phyloP scores from a whole-genome alignment of 1,140 invertebrate genomes.

The Pseudomyrmex concolor region DNA sequence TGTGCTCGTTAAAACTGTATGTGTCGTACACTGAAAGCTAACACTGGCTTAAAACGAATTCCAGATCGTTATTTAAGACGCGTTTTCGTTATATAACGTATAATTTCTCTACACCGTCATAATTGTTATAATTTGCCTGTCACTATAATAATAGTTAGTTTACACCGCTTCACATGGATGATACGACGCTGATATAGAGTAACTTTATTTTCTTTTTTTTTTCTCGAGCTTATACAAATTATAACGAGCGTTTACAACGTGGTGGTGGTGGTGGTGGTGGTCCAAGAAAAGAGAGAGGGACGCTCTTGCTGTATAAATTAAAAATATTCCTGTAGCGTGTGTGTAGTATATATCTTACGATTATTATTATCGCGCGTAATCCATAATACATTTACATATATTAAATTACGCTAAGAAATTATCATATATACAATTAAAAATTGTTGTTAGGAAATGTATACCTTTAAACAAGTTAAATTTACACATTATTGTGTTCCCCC shows the following conservation, averaged over 20 bases:
- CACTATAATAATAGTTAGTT: slow-evolving; percentile 47
- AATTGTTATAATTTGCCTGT: slow-evolving; percentile 6
- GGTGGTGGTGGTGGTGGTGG: slow-evolving; percentile 9
- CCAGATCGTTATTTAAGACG: slow-evolving; percentile 24
- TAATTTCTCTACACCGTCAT: slow-evolving; percentile 49
- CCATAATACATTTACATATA: slow-evolving; percentile 77
- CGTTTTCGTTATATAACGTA: slow-evolving; percentile 50
- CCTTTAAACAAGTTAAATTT: slow-evolving; percentile 84
- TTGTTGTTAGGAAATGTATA: slow-evolving; percentile 81
- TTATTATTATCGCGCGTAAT: slow-evolving; percentile 79
- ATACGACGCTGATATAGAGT: slow-evolving; percentile 50
- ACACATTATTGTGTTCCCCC: slow-evolving; percentile 70
- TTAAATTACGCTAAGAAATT: slow-evolving; percentile 81
- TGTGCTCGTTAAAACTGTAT: slow-evolving; percentile 66
- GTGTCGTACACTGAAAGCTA: slow-evolving; percentile 80
- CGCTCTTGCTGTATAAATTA: slow-evolving; percentile 76
- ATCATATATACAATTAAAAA: slow-evolving; percentile 85
- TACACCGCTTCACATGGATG: slow-evolving; percentile 57
- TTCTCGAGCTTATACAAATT: slow-evolving; percentile 45
- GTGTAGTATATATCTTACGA: slow-evolving; percentile 71
- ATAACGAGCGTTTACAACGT: slow-evolving; percentile 57
- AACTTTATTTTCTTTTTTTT: not conserved
- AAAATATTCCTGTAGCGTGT: slow-evolving; percentile 75
- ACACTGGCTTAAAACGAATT: slow-evolving; percentile 67
- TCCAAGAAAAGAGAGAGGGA: slow-evolving; percentile 7